A percentile compares a stretch with the other conserved stretches of the same genome.
phyloP scores from a whole-genome alignment of 2,113 vertebrate genomes.

The Pampusana beccarii region DNA sequence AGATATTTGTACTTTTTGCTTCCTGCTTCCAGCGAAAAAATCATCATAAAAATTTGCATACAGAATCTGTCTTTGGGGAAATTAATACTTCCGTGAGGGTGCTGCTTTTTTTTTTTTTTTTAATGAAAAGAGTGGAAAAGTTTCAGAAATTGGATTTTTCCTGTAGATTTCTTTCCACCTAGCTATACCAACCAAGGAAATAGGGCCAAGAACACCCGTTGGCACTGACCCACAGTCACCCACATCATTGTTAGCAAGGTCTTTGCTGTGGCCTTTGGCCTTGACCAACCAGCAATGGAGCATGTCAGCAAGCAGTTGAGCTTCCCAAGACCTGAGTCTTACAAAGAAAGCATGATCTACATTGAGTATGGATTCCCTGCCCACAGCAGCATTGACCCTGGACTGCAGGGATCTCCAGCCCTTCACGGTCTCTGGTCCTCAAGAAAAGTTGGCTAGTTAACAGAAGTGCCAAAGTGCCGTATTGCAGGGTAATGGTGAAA shows the following conservation, averaged over 20 bases:
- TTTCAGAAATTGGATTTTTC: not conserved
- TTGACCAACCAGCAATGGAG: not conserved
- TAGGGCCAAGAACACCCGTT: fast-evolving
- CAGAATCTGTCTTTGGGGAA: not conserved
- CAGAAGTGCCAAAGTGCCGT: not conserved
- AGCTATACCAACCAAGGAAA: not conserved
- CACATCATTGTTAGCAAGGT: not conserved
- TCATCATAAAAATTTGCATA: not conserved
- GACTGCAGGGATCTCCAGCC: not conserved
- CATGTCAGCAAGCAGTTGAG: not conserved
- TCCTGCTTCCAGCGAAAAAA: not conserved
- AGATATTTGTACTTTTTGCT: not conserved
- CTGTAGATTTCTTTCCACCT: not conserved
- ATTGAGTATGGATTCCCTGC: not conserved
- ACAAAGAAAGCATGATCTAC: not conserved
- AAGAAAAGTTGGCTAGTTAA: not conserved
- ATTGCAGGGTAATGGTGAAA: not conserved
- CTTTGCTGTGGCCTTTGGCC: not conserved
- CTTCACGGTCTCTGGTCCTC: not conserved
- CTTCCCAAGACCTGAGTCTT: not conserved
- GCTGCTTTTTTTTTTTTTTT: no score
- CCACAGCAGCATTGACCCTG: not conserved
- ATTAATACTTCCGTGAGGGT: fast-evolving
- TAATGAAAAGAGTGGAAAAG: not conserved
- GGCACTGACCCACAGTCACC: not conserved